Conservation (phyloP, 2,113 vertebrate species). For the Dasyprocta punctata region DNA sequence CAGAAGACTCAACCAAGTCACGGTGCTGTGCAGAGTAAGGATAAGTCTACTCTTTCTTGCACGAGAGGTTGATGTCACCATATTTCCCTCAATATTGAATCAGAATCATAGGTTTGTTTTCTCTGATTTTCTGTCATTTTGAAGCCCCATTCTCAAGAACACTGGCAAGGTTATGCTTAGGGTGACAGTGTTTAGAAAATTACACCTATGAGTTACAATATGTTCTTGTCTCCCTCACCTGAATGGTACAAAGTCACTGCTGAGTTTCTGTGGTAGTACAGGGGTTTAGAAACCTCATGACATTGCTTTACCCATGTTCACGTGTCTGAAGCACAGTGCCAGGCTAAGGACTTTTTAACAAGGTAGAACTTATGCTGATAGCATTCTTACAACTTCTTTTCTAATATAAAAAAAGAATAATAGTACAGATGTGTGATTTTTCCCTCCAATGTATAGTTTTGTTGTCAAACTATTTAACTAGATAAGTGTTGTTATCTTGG, state of each 20-base stretch:
- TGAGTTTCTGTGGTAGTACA: background rate
- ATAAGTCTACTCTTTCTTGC: background rate
- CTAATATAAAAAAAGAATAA: background rate
- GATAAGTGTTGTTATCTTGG: background rate
- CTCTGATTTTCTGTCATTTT: background rate
- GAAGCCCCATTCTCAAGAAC: background rate
- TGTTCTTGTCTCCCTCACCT: background rate
- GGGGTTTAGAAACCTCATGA: background rate
- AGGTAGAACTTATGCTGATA: background rate
- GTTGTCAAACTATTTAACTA: background rate
- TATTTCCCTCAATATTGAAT: background rate
- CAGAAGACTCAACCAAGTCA: background rate
- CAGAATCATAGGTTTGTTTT: background rate
- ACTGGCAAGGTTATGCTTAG: background rate
- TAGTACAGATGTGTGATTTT: background rate
- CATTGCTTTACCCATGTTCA: background rate
- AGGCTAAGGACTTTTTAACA: background rate
- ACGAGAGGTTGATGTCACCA: background rate
- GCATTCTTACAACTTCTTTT: background rate
- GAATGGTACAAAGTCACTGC: background rate
- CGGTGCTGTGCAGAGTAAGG: background rate
- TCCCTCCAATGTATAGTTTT: background rate
- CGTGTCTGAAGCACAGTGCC: background rate
- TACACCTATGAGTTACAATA: background rate
- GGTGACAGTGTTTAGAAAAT: background rate